Base-by-base conservation (phyloP, 2,888 invertebrate species). In the Trissolcus japonicus region DNA sequence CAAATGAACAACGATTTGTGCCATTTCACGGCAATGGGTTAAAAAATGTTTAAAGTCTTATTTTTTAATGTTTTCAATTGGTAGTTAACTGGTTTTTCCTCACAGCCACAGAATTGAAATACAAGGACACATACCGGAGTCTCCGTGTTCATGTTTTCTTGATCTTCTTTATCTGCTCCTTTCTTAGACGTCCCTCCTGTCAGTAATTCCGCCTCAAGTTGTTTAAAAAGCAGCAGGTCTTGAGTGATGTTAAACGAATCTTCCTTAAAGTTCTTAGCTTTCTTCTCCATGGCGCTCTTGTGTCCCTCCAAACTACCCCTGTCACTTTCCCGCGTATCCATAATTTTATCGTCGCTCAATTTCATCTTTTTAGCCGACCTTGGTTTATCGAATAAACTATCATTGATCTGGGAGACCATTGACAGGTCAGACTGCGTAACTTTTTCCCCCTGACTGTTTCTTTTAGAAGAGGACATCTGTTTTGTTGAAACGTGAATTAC, bases 201-300 rank as follows among this genome's bases (percentile, higher is more conserved):
- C n/a, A 86, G 78, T 16, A 86, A 65, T 61, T 84, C 84, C 16
- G 81, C 72, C 50, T 86, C 86, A 17, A 86, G 76, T 16, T 83
- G 80, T 48, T 82, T 80, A 4, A 84, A 60, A 14, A 79, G 40
- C 25, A 80, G 13, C 46, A 83, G 74, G 14, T 85, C 80, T 43
- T 82, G 81, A 6, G 86, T 86, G 14, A 86, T 77, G 60, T 85
- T 73, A 73, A 56, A 50, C 11, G 69, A 62, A 29, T 69, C 69
- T 17, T 61, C 69, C 46, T 46, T 16, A n/a, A 46, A 35, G 35
- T 35, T 9, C 35, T 35, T 35, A 35, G 35, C 9, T 51, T 6
- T 51, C 4, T 51, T 19, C 16, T 51, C 21, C 19, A 43, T 6
- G 2, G 7, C 14, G 14, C 1, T 46, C 3, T 16, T 46, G 6